Conservation (phyloP, 2,888 invertebrate species). For the Agonopterix heracliana region DNA sequence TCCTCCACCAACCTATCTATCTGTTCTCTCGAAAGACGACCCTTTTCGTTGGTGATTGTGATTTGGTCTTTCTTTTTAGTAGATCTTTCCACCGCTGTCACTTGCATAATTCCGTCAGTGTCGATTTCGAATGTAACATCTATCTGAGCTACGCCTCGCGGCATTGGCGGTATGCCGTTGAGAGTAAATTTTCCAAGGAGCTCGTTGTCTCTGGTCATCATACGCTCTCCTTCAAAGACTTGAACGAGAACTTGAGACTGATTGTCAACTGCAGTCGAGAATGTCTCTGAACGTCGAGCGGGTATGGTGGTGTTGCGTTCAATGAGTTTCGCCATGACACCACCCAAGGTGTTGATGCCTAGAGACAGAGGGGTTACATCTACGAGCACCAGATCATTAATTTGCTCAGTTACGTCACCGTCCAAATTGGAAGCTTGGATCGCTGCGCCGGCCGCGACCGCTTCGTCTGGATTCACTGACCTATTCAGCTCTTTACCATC, state of each 20-base stretch:
- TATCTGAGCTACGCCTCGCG: background rate
- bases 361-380: conserved; percentile 64
- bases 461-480: conserved; percentile 78
- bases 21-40: background rate
- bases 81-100: background rate
- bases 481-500: too few species aligned
- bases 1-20: background rate
- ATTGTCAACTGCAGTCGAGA: conserved; percentile 95
- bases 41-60: conserved; percentile 43
- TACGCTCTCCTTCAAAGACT: conserved; percentile 91
- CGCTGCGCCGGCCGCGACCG: conserved; percentile 83
- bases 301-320: conserved; percentile 89
- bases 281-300: conserved; percentile 85
- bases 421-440: conserved; percentile 80
- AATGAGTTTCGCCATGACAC: conserved; percentile 88
- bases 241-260: conserved; percentile 91
- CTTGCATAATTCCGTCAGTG: background rate
- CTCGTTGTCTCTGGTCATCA: conserved; percentile 95
- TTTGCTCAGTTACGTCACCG: conserved; percentile 79
- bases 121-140: background rate
- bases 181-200: conserved; percentile 72
- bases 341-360: background rate
- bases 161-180: background rate
- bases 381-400: conserved; percentile 77
- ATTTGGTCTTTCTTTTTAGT: background rate